Base-by-base conservation (phyloP, 2,113 vertebrate genomes). In the Piliocolobus tephrosceles region DNA sequence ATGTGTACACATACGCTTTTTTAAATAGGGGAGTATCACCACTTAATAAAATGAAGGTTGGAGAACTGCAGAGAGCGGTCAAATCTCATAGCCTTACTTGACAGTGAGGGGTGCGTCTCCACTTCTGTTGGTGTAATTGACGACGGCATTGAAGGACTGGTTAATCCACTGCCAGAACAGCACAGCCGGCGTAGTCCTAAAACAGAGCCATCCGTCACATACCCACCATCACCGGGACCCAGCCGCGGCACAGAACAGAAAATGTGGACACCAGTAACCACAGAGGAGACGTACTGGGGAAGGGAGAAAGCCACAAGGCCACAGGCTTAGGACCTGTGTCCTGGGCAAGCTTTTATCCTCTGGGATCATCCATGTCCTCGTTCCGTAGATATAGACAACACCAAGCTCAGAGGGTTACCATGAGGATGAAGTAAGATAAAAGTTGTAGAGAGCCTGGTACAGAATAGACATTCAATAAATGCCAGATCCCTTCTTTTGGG, bases 101-200 rank as follows among this genome's bases (percentile, higher is more conserved):
- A 99, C 98, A 82, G 99, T 99, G 96, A 99, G 99, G 0, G 99
- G 99, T 27, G 99, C 99, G 2, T 99, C 99, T 8, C 99, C 99
- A 0, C 99, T 99, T 92, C 99, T 98, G 98, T 99, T 99, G 1
- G 99, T 99, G 95, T 99, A 99, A 50, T 99, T 99, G 16, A 99
- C 99, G 86, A 99, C 98, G 16, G 99, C 99, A 16, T 99, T 99
- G 98, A 99, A 99, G 92, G 99, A 99, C 99, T 99, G 99, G 98
- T 99, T 99, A 97, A 99, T 99, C 99, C 99, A 99, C 97, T 99
- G 99, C 99, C 99, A 99, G 98, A 99, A 99, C 57, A 99, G 90
- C 91, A 99, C 99, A 0, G 99, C 99, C 35, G 99, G 99, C 23
- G 99, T 99, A 0, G 99, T 99, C 98, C 99, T 99, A 93, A 4